A percentile compares a stretch with the other conserved stretches of the same genome.
Conservation (phyloP, 2,888 invertebrate genomes). For the Xanthia icteritia region DNA sequence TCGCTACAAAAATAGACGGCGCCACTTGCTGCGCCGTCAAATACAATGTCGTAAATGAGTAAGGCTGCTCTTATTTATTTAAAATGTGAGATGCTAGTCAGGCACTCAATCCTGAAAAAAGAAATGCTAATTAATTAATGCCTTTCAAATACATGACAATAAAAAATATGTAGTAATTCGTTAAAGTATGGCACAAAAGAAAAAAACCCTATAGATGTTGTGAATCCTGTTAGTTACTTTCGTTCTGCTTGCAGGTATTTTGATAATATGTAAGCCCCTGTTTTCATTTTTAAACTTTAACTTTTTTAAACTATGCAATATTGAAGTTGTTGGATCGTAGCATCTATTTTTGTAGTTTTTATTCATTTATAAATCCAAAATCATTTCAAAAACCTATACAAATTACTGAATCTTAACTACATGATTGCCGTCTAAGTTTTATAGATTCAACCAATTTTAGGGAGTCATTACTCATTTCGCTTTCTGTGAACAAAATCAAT, state of each 20-base stretch:
- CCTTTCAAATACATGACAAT: background rate
- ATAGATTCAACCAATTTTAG: conserved; percentile 8
- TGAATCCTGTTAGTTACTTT: background rate
- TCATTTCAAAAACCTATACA: background rate
- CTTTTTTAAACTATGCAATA: background rate
- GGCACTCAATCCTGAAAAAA: background rate
- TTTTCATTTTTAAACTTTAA: background rate
- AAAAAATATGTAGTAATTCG: background rate
- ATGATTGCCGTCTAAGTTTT: background rate
- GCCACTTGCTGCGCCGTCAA: no score
- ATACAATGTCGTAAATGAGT: no score
- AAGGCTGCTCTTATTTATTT: no score
- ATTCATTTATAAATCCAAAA: background rate
- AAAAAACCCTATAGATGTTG: no score
- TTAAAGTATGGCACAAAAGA: background rate
- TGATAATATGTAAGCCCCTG: background rate
- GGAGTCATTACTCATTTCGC: conserved; percentile 15
- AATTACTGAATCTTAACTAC: background rate
- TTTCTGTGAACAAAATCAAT: conserved; percentile 33
- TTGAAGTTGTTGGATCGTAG: background rate
- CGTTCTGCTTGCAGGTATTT: background rate
- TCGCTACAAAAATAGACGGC: no score
- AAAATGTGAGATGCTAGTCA: background rate
- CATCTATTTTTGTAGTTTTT: background rate
- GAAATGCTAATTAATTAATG: no score